These are phyloP conservation scores for cattle (Bos taurus) DNA, from an alignment of 2,113 vertebrate genomes.

Conservation along the genomic window DNA sequence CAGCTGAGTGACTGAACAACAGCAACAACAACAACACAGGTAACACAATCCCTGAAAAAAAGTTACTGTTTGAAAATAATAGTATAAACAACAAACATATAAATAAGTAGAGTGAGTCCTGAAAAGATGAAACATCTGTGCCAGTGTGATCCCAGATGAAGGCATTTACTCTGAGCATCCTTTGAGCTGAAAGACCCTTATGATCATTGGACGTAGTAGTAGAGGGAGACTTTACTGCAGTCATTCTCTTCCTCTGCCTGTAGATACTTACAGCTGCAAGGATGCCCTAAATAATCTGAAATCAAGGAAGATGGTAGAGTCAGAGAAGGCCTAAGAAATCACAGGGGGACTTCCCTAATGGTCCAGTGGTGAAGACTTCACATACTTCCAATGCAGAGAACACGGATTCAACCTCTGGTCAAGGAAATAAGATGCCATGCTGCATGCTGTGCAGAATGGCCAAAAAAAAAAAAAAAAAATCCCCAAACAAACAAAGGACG, in stretches of 20 bases:
- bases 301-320: background rate
- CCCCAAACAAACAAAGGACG: background rate
- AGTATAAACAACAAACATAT: background rate
- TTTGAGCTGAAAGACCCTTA: background rate
- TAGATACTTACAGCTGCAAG: background rate
- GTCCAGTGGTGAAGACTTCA: background rate
- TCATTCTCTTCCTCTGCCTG: background rate
- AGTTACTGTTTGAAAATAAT: background rate
- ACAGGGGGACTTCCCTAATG: background rate
- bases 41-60: background rate
- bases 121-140: background rate
- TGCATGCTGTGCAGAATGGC: background rate
- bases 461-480: background rate
- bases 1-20: background rate
- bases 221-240: background rate
- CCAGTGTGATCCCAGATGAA: background rate
- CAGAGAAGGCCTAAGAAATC: background rate
- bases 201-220: too few relatives aligned
- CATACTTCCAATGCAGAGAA: background rate
- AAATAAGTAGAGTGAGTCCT: background rate
- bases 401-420: fast-evolving
- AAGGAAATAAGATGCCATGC: background rate
- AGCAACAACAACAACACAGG: background rate
- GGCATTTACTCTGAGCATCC: background rate
- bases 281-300: background rate